Evolutionary conservation across 2,113 vertebrate species (phyloP).

Genomic region (Tragelaphus imberbis): DNA sequence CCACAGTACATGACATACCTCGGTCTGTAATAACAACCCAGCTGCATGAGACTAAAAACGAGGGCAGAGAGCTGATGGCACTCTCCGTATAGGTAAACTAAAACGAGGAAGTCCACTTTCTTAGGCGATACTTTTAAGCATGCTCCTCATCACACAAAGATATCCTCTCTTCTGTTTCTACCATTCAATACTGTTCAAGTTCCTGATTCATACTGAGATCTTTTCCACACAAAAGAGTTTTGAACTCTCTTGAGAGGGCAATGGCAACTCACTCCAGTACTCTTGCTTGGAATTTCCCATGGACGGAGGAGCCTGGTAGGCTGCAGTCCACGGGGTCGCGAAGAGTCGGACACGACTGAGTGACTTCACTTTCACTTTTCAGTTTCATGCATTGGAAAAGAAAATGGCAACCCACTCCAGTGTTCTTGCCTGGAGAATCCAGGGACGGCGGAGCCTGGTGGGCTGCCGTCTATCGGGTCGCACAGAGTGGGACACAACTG

Average conservation of each 20-base stretch:
- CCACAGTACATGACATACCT: not conserved
- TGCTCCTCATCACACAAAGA: not conserved
- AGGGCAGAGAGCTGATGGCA: not conserved
- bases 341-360: too few relatives aligned
- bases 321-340: fast-evolving
- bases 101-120: not conserved
- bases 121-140: not conserved
- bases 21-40: not conserved
- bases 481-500: too few relatives aligned
- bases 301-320: too few relatives aligned
- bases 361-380: too few relatives aligned
- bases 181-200: not conserved
- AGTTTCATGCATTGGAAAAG: too few relatives aligned
- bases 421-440: too few relatives aligned
- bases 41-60: not conserved
- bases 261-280: too few relatives aligned
- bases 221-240: not conserved
- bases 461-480: fast-evolving
- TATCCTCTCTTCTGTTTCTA: not conserved
- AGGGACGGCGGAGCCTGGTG: fast-evolving
- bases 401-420: too few relatives aligned
- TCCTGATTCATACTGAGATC: not conserved
- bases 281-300: too few relatives aligned
- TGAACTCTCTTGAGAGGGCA: not conserved
- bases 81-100: not conserved